Evolutionary conservation across 2,888 invertebrate genomes (phyloP).

Genomic region (Trachelus tabidus): DNA sequence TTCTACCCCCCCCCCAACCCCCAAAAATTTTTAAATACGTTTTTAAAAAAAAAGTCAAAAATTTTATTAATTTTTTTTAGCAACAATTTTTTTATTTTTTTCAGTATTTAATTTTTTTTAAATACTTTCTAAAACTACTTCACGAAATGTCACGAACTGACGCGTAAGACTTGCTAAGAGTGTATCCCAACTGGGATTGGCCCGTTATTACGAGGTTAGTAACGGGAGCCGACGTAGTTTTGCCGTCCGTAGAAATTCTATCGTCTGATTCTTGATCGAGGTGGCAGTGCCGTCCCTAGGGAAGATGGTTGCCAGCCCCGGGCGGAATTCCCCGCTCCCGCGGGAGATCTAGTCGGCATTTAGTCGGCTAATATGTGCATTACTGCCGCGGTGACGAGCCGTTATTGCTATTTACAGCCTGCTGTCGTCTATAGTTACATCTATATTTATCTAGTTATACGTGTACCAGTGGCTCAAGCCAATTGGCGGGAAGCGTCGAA

Average conservation of each 20-base stretch:
- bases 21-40: background rate
- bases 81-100: background rate
- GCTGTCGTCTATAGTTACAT: background rate
- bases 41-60: too few relatives aligned
- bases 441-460: background rate
- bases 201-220: constrained; percentile 50
- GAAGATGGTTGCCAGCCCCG: constrained; percentile 52
- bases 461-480: background rate
- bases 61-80: too few relatives aligned
- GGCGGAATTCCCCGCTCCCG: constrained; percentile 48
- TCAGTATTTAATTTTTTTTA: constrained; percentile 18
- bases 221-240: constrained; percentile 47
- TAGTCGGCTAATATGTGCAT: constrained; percentile 50
- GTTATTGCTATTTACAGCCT: background rate
- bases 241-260: constrained; percentile 45
- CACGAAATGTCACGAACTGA: background rate
- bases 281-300: constrained; percentile 48
- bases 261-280: constrained; percentile 47
- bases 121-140: background rate
- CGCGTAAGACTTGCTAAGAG: background rate
- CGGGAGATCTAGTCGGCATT: constrained; percentile 49
- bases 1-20: too few relatives aligned
- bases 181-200: constrained; percentile 27
- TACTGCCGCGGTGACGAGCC: background rate
- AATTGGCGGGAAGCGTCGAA: background rate